Conservation (phyloP, 2,113 vertebrate genomes). For the Myrmecobius fasciatus region DNA sequence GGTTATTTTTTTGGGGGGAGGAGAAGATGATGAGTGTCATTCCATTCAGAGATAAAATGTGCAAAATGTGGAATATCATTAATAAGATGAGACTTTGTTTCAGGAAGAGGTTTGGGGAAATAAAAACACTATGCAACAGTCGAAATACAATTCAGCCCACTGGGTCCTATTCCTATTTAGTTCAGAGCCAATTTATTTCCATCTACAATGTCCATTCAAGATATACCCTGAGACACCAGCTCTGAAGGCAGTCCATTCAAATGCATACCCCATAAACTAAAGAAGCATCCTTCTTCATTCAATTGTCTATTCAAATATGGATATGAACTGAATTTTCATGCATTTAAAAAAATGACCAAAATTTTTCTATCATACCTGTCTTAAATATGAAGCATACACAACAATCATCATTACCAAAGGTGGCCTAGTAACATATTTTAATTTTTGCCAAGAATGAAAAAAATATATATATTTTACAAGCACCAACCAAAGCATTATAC, state of each 20-base stretch:
- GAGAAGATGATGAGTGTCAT: rapidly evolving
- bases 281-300: neutral
- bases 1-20: neutral
- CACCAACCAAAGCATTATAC: neutral
- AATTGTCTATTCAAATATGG: neutral
- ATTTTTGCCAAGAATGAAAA: conserved; percentile 35
- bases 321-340: neutral
- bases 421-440: conserved; percentile 38
- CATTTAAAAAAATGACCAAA: neutral
- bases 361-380: neutral
- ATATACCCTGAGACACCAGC: neutral
- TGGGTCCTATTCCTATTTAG: neutral
- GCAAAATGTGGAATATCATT: neutral
- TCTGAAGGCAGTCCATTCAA: neutral
- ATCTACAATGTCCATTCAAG: neutral
- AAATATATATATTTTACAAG: conserved; percentile 15
- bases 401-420: conserved; percentile 40
- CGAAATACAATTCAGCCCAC: neutral
- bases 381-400: conserved; percentile 18
- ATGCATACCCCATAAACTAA: no score
- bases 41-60: neutral
- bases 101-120: neutral
- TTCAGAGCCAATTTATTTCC: neutral
- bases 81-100: neutral
- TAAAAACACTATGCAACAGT: neutral